Evolutionary conservation across 2,888 invertebrate species (phyloP).

Genomic region (Cremastinae sp.): DNA sequence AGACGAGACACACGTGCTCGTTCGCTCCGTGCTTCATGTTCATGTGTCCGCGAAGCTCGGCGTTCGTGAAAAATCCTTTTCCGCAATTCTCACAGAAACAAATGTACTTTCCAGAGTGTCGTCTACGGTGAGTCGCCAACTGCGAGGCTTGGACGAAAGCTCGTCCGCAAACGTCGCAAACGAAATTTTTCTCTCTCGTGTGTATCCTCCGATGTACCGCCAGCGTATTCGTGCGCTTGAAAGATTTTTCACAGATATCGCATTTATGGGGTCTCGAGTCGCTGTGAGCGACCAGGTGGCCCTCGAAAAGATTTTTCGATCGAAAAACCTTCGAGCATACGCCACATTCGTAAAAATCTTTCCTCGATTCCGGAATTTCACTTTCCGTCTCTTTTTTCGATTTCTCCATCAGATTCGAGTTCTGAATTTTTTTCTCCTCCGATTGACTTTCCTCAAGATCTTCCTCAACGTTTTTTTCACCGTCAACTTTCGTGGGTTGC

Average conservation of each 20-base stretch:
- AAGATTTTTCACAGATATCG: slow-evolving; percentile 73
- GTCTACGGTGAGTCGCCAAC: slow-evolving; percentile 71
- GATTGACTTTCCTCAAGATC: not conserved
- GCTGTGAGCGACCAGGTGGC: slow-evolving; percentile 73
- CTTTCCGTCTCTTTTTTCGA: not conserved
- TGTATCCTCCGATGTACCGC: slow-evolving; percentile 75
- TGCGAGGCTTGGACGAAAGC: slow-evolving; percentile 75
- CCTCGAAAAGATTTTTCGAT: slow-evolving; percentile 72
- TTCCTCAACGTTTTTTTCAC: not conserved
- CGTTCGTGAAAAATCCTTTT: slow-evolving; percentile 76
- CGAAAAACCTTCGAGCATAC: slow-evolving; percentile 71
- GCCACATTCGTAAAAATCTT: slow-evolving; percentile 66
- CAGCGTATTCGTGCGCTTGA: slow-evolving; percentile 74
- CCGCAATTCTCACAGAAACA: slow-evolving; percentile 70
- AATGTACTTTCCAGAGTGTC: slow-evolving; percentile 73
- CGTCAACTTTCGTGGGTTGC: not conserved
- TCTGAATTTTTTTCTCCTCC: not conserved
- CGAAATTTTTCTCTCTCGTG: slow-evolving; percentile 72
- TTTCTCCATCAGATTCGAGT: not conserved
- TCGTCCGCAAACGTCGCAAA: slow-evolving; percentile 75
- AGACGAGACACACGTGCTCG: slow-evolving; percentile 73
- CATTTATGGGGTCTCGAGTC: slow-evolving; percentile 73
- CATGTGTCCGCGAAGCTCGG: slow-evolving; percentile 76
- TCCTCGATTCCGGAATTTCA: not conserved
- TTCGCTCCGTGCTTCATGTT: slow-evolving; percentile 75